Evolutionary conservation across 1,140 invertebrate genomes (phyloP).

Genomic region (Eumaeus atala): DNA sequence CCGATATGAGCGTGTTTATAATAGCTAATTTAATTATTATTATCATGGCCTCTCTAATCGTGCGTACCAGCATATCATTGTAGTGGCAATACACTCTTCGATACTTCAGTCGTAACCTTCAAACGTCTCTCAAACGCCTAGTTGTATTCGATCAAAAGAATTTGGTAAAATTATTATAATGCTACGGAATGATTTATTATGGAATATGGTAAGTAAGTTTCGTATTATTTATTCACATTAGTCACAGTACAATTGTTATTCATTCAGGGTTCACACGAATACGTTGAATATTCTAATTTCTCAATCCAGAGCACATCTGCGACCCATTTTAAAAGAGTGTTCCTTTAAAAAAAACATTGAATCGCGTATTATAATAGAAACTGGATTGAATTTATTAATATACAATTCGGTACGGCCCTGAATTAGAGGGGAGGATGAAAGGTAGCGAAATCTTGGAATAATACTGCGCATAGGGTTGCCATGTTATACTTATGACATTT

Average conservation of each 20-base stretch:
- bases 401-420: constrained; percentile 64
- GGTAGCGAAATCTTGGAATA: constrained; percentile 57
- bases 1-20: too few relatives aligned
- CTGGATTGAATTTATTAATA: constrained; percentile 71
- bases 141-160: too few relatives aligned
- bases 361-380: constrained; percentile 65
- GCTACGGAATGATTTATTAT: too few relatives aligned
- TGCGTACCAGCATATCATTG: too few relatives aligned
- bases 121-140: too few relatives aligned
- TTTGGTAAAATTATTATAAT: too few relatives aligned
- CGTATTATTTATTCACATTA: constrained; percentile 4
- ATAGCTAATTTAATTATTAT: too few relatives aligned
- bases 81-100: too few relatives aligned
- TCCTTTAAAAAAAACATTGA: constrained; percentile 64
- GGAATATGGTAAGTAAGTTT: too few relatives aligned
- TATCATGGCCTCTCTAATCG: too few relatives aligned
- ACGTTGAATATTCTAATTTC: constrained; percentile 65
- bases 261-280: constrained; percentile 44
- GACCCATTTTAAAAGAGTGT: constrained; percentile 62
- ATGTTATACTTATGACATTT: constrained; percentile 10
- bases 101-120: too few relatives aligned
- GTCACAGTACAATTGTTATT: constrained; percentile 20
- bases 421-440: constrained; percentile 62
- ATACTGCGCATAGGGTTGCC: constrained; percentile 12
- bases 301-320: constrained; percentile 65